Base-by-base conservation (phyloP, 2,113 vertebrate genomes). In the Ahaetulla prasina region DNA sequence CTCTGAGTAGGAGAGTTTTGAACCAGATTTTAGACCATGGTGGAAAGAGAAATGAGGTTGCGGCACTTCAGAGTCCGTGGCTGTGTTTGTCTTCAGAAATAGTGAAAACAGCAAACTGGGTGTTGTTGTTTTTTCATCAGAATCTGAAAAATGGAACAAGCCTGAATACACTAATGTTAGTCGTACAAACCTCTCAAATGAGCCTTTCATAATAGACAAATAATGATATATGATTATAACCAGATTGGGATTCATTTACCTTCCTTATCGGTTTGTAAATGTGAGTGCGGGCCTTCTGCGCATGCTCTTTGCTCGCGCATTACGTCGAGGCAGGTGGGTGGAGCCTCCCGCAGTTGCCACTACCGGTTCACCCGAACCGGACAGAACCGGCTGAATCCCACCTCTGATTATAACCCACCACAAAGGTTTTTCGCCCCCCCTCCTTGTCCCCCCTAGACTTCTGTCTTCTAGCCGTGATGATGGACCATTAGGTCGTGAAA, bases 401-500 rank as follows among this genome's bases (percentile, higher is more conserved):
- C n/a, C n/a, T n/a, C n/a, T 22, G 18, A 43, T 80, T 43, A 43
- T 43, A 80, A 80, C 18, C 3, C 74, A 80, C 8, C 35, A 22
- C 74, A 80, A 39, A 43, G 74, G 68, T 0, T 39, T 80, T 35
- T 14, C 3, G 60, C 10, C 7, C 7, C 6, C 50, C 3, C 30
- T n/a, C 27, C 49, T 12, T 7, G 4, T 50, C 20, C 1, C 53
- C 16, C 16, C 16, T 1, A 39, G 52, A 52, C 49, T 93, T 5
- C 54, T 68, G 1, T 45, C 43, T 14, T 0, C 3, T 2, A 39
- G 12, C 23, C n/a, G 45, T 23, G 91, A 63, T 52, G 74, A 91
- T 95, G 94, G 85, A 93, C 47, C 90, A 92, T 92, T 52, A 30
- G 91, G 92, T 85, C 63, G 30, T 85, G 8, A 22, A 3, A 74